Base-by-base conservation (phyloP, 2,888 invertebrate species). In the Hyposoter didymator region DNA sequence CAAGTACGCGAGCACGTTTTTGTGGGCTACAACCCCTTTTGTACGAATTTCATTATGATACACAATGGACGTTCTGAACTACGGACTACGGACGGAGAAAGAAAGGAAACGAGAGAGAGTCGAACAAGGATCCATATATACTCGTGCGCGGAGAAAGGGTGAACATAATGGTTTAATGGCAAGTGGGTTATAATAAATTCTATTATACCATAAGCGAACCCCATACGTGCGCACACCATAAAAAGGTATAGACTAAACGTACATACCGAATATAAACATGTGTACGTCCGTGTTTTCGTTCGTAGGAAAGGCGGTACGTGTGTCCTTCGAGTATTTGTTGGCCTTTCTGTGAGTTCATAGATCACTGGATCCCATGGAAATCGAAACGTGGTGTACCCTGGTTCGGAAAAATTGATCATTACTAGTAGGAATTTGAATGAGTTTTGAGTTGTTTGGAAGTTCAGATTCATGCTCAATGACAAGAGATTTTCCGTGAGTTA, bases 181-280 rank as follows among this genome's bases (percentile, higher is more conserved):
- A 90, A 90, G 89, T 89, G 89, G 90, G 88, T 82, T 91, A 90
- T 90, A 89, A 90, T 90, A 90, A 89, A 90, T 89, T 88, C 89
- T 84, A 89, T 90, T 90, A 89, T 89, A 83, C 84, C 82, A 72
- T 62, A 55, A 74, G 17, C 39, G 64, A 35, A 73, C 45, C 43
- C 47, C 45, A 82, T 52, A 78, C 8, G 22, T 39, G 64, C 49
- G 22, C 39, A 79, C 39, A 72, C 64, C 19, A 45, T 69, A 59
- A 62, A 59, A 62, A 74, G 39, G 59, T 73, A 55, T 14, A 43
- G 32, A 28, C 14, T 6, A 12, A 49, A 49, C 39, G 52, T 72
- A 55, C 22, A 39, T 43, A 74, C 45, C 22, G 59, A 74, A 62
- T 28, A 45, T 52, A 45, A 55, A 59, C 45, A 32, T 59, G 32